Evolutionary conservation across 2,888 invertebrate genomes (phyloP), one percentile per base, ranked within the genome.

Genomic region (Acleris laterana): DNA sequence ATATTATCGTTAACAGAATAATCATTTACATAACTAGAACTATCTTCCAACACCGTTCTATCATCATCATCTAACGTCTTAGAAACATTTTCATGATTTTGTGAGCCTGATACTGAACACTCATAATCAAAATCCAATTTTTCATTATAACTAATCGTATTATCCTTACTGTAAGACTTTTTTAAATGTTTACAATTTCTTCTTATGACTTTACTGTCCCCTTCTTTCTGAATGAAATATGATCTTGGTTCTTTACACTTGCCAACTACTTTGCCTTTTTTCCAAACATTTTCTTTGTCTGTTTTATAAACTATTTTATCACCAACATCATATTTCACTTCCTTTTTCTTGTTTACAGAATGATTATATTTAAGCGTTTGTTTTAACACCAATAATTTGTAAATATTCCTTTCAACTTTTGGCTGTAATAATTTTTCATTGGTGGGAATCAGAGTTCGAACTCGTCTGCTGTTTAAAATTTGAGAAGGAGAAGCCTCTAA

Each of bases 401-500:
- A 17, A 25, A 57, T 25, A 22, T 57, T 57, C 13, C 44, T 22
- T n/a, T 46, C 56, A 6, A 56, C 46, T 46, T n/a, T 56, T n/a
- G 56, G 56, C n/a, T 56, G 13, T 42, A 56, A 42, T n/a, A 17
- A 17, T 22, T 48, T 16, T n/a, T 20, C 13, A 59, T 28, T 20
- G 3, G 9, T 20, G 50, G 50, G 7, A 50, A 9, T 6, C 19
- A 50, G 16, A 25, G 64, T 67, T 56, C 57, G 61, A 2, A 70
- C 28, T 1, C 48, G 44, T 61, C 70, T 55, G 44, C 70, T 69
- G 13, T 69, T 58, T 48, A 69, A 56, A 20, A 71, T 68, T 51
- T 71, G 71, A 22, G 69, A 63, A 7, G 71, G 69, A 22, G 71
- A 68, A 22, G 59, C 48, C 3, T 66, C 20, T 5, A 68, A 5